Percentiles rank a stretch among this genome's conserved stretches.
Conservation (phyloP, 2,888 invertebrate species). For the Zonitis immaculata region DNA sequence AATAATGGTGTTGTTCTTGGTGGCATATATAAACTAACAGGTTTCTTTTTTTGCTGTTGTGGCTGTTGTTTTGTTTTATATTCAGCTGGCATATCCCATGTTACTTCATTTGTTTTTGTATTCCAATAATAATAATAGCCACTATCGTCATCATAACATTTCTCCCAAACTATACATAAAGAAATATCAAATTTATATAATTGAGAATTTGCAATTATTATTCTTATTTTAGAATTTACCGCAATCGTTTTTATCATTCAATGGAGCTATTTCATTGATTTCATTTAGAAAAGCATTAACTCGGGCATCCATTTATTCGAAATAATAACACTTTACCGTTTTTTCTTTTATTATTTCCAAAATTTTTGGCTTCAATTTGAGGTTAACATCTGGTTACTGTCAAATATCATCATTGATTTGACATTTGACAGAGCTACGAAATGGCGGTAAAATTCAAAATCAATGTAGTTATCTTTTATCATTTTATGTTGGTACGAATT, state of each 20-base stretch:
- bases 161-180: conserved; percentile 60
- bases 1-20: conserved; percentile 33
- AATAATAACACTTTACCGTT: neutral
- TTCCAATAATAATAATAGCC: conserved; percentile 66
- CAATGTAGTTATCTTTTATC: too few relatives aligned
- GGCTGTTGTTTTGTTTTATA: conserved; percentile 36
- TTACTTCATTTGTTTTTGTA: conserved; percentile 58
- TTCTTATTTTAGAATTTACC: too few relatives aligned
- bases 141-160: conserved; percentile 57
- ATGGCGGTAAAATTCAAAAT: too few relatives aligned
- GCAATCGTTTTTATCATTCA: conserved; percentile 23
- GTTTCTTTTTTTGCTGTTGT: conserved; percentile 18
- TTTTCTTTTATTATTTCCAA: too few relatives aligned
- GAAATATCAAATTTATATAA: too few relatives aligned
- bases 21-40: conserved; percentile 29
- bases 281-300: conserved; percentile 47
- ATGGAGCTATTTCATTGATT: conserved; percentile 45
- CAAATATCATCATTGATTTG: too few relatives aligned
- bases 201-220: too few relatives aligned
- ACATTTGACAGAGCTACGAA: too few relatives aligned
- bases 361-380: too few relatives aligned
- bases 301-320: conserved; percentile 40
- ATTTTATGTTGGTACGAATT: too few relatives aligned
- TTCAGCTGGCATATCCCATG: conserved; percentile 59
- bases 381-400: too few relatives aligned